These are phyloP conservation scores for Mylabris sibirica DNA, from an alignment of 2,888 invertebrate species.

Conservation along the genomic window DNA sequence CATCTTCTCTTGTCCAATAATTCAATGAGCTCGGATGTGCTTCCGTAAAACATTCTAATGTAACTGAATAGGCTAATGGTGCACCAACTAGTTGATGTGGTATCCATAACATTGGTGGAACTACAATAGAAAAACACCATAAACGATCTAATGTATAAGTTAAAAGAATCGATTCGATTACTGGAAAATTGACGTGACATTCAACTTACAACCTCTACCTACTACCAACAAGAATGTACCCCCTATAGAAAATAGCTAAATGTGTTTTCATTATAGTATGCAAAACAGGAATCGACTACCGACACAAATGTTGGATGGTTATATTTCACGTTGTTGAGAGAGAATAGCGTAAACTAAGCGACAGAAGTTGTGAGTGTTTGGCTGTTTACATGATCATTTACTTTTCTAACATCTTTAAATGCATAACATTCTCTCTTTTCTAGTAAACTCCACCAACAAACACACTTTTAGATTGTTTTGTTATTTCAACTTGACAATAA, in stretches of 20 bases:
- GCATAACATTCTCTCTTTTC: constrained; percentile 55
- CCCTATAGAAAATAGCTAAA: constrained; percentile 48
- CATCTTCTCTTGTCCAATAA: constrained; percentile 88
- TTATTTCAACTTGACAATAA: constrained; percentile 39
- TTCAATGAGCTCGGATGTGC: constrained; percentile 91
- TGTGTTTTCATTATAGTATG: constrained; percentile 60
- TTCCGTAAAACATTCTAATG: constrained; percentile 88
- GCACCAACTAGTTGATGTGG: constrained; percentile 90
- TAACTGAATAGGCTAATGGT: constrained; percentile 82
- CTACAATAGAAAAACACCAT: constrained; percentile 63
- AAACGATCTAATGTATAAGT: background rate
- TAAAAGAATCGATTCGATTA: constrained; percentile 24
- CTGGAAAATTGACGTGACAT: constrained; percentile 28
- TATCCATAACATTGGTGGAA: constrained; percentile 92
- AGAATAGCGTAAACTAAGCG: constrained; percentile 44
- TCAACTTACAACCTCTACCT: constrained; percentile 25
- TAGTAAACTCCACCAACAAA: constrained; percentile 50
- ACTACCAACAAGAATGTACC: constrained; percentile 14
- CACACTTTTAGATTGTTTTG: constrained; percentile 54
- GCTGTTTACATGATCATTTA: constrained; percentile 59
- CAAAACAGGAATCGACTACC: constrained; percentile 54
- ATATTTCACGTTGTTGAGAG: constrained; percentile 51
- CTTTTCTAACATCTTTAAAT: constrained; percentile 59
- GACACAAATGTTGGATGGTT: constrained; percentile 45
- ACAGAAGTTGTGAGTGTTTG: constrained; percentile 48